Evolutionary conservation across 2,113 vertebrate genomes (phyloP).

Genomic region (Microcebus griseorufus): DNA sequence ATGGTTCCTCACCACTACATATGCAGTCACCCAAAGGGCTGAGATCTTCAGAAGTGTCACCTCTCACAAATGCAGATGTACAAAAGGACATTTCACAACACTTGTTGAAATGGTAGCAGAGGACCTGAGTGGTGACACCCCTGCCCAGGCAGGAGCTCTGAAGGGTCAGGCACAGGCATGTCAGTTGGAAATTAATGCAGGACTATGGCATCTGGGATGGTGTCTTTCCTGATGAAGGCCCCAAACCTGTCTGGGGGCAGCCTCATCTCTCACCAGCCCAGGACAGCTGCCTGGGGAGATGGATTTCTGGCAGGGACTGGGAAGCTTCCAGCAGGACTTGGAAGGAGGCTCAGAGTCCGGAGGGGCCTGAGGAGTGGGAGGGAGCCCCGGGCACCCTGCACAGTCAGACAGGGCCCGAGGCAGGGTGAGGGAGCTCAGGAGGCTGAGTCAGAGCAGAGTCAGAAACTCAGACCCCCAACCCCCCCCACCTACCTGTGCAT

Average conservation of each 20-base stretch:
- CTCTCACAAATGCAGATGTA: neutral
- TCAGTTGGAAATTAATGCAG: neutral
- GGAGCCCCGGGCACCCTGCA: neutral
- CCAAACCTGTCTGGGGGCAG: neutral
- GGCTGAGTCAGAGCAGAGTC: neutral
- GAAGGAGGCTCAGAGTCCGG: neutral
- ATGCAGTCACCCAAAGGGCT: neutral
- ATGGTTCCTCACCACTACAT: too few species aligned
- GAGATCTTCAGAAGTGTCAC: neutral
- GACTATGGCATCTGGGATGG: neutral
- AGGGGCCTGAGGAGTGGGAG: neutral
- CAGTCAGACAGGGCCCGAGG: neutral
- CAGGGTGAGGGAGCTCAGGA: neutral
- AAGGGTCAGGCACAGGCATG: neutral
- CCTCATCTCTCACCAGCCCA: neutral
- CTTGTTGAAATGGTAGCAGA: neutral
- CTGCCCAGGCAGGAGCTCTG: neutral
- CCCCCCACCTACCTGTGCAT: fast-evolving
- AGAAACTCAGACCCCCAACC: neutral
- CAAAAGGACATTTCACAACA: neutral
- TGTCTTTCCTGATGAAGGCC: neutral
- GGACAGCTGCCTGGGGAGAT: neutral
- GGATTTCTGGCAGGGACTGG: neutral
- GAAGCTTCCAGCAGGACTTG: neutral
- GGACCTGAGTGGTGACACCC: fast-evolving